Base-by-base conservation (phyloP, 2,888 invertebrate genomes). In the Parochlus steinenii region DNA sequence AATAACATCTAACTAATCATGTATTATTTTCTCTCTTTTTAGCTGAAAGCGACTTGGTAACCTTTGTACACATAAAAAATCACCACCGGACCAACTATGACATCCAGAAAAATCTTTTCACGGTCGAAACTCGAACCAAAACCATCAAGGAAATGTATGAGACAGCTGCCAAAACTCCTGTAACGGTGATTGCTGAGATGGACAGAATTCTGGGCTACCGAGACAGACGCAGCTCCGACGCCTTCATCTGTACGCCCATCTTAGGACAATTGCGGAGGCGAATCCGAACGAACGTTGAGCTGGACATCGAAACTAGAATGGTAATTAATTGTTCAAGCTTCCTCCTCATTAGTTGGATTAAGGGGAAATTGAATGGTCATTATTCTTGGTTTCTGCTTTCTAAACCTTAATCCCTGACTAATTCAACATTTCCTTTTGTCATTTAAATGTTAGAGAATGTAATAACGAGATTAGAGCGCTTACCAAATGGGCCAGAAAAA, bases 31-130 rank as follows among this genome's bases (percentile, higher is more conserved):
- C 43, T 46, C 55, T 59, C 59, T 54, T 78, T 74, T 33, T 72
- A 89, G 89, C 89, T 60, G 87, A 86, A 65, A 81, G 89, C 54
- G 85, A 87, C 68, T 77, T 90, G 62, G 77, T 78, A 52, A 73
- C 77, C 55, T 89, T 87, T 68, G 82, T 83, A 46, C 56, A 70
- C 48, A 70, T 76, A 55, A 81, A 74, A 62, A 65, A 71, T 47
- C 81, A 85, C 64, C 86, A 74, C 64, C 69, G 67, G 54, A 68
- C 76, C 47, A 66, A 67, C 51, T 73, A 74, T 54, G 67, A 70
- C 48, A 67, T 74, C 53, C 68, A 69, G 51, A 71, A 74, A 48
- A 69, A 70, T 48, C 67, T 89, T 46, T 89, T 90, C 62, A 74
- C 73, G 43, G 63, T 70, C 42, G 70, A 71, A 44, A 73, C 77